Conservation (phyloP, 2,797 vertebrate species). For the Macroramphosus scolopax region DNA sequence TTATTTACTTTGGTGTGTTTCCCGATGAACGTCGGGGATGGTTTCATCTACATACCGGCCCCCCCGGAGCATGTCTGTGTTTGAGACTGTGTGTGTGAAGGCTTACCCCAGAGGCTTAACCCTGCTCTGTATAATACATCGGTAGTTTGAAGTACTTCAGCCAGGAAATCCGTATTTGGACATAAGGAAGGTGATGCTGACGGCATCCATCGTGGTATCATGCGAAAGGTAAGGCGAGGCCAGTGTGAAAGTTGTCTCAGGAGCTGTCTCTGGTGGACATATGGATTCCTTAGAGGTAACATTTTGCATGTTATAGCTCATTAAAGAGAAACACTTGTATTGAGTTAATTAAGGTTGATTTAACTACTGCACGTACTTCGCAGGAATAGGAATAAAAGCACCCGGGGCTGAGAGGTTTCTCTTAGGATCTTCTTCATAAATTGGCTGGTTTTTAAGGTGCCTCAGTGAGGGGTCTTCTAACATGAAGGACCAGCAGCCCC, state of each 20-base stretch:
- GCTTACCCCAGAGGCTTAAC: constrained; percentile 23
- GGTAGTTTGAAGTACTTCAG: constrained; percentile 10
- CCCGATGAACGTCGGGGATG: constrained; percentile 49
- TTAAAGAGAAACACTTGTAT: constrained; percentile 54
- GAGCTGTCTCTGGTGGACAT: constrained; percentile 47
- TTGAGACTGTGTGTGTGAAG: constrained; percentile 8
- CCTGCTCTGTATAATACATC: constrained; percentile 25
- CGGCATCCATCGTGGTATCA: constrained; percentile 15
- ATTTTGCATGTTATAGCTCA: constrained; percentile 56
- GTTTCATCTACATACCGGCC: constrained; percentile 53
- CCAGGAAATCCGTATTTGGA: constrained; percentile 7
- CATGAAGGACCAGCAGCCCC: too few species aligned
- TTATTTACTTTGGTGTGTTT: constrained; percentile 60
- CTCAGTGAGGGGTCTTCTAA: too few species aligned
- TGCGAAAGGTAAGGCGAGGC: constrained; percentile 19
- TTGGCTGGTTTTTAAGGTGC: too few species aligned
- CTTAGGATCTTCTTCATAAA: too few species aligned
- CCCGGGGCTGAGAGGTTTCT: too few species aligned
- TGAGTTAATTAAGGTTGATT: constrained; percentile 56
- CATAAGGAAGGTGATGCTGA: too few species aligned
- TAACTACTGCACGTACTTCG: too few species aligned
- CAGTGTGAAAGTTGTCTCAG: too few species aligned
- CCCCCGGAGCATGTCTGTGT: constrained; percentile 14
- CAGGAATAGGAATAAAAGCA: too few species aligned
- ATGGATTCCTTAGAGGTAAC: constrained; percentile 45